phyloP scores from a whole-genome alignment of 2,113 vertebrate species.

The Etheostoma cragini region DNA sequence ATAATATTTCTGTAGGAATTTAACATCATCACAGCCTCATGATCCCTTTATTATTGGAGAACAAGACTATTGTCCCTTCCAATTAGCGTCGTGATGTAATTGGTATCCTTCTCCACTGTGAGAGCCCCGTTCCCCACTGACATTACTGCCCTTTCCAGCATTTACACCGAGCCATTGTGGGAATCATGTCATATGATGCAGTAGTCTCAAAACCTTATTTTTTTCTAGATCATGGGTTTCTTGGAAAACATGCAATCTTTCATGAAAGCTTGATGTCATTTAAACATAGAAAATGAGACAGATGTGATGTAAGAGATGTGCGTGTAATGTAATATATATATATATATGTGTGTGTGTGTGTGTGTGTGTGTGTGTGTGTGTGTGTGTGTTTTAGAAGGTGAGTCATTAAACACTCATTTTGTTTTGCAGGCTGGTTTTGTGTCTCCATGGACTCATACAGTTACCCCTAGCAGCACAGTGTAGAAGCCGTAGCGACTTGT shows the following conservation, averaged over 20 bases:
- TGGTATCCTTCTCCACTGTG: not conserved
- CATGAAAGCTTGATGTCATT: conserved; percentile 24
- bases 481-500: not conserved
- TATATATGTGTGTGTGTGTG: not conserved
- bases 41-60: conserved; percentile 9
- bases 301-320: conserved; percentile 50
- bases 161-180: not conserved
- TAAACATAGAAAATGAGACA: conserved; percentile 43
- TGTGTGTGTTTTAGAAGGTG: not conserved
- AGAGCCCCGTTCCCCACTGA: conserved; percentile 21
- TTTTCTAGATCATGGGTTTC: not conserved
- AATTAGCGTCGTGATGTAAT: conserved; percentile 42
- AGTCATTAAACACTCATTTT: conserved; percentile 39
- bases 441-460: not conserved
- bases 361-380: conserved; percentile 17
- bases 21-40: not conserved
- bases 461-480: not conserved
- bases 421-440: conserved; percentile 9
- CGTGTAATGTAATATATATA: not conserved
- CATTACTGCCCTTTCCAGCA: not conserved
- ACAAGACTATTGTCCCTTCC: conserved; percentile 36
- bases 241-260: conserved; percentile 17
- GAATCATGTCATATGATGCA: conserved; percentile 25
- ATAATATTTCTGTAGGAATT: not conserved
- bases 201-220: not conserved